Percentiles rank a stretch among this genome's conserved stretches.
Evolutionary conservation across 2,888 invertebrate species (phyloP).

Genomic region (Nemotelus nigrinus): DNA sequence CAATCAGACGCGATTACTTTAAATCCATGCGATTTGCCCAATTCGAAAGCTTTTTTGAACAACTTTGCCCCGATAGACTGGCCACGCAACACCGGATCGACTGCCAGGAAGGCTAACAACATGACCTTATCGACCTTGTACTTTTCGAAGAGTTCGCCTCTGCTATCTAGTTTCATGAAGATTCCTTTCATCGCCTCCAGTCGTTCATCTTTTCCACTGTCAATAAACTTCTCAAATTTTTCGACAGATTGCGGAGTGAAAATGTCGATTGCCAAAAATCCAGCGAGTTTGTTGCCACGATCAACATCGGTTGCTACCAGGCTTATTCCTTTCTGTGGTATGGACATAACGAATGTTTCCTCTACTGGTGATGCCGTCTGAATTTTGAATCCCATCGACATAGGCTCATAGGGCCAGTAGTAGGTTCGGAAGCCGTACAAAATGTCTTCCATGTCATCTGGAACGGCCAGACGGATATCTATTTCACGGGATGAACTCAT

Average conservation of each 20-base stretch:
- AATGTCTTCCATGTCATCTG: slow-evolving; percentile 46
- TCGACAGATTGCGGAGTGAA: slow-evolving; percentile 17
- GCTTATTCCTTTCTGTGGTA: slow-evolving; percentile 45
- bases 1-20: slow-evolving; percentile 49
- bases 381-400: slow-evolving; percentile 49
- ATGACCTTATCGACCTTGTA: slow-evolving; percentile 49
- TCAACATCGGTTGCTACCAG: slow-evolving; percentile 49
- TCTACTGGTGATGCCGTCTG: slow-evolving; percentile 49
- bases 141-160: slow-evolving; percentile 48
- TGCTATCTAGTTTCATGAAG: slow-evolving; percentile 40
- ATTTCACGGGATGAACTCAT: slow-evolving; percentile 28
- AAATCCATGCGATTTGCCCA: slow-evolving; percentile 48
- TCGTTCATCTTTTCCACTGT: not conserved
- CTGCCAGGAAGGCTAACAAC: slow-evolving; percentile 48
- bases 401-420: slow-evolving; percentile 52
- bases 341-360: slow-evolving; percentile 48
- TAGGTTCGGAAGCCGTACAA: slow-evolving; percentile 49
- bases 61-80: slow-evolving; percentile 51
- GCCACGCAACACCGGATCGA: slow-evolving; percentile 48
- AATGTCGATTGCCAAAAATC: slow-evolving; percentile 43
- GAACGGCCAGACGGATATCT: slow-evolving; percentile 46
- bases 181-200: slow-evolving; percentile 15
- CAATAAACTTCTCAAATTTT: slow-evolving; percentile 13
- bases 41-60: slow-evolving; percentile 46
- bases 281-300: slow-evolving; percentile 35